These are phyloP conservation scores for Brachyhypopomus gauderio DNA, from an alignment of 2,113 vertebrate species.

Conservation along the genomic window DNA sequence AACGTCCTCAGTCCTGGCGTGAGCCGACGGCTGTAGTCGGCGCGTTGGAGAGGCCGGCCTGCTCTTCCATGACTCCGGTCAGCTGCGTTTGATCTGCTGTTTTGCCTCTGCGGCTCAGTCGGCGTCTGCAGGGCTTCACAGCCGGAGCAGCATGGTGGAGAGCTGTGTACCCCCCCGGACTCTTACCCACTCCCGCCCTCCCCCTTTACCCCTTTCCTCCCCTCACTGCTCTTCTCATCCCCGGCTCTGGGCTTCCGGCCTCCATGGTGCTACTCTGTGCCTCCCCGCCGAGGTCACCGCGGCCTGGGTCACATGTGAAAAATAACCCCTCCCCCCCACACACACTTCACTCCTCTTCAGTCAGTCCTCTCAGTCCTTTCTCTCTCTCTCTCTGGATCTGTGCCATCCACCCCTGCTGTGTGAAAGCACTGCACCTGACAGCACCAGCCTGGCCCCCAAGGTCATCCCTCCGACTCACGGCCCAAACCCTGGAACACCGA, in stretches of 20 bases:
- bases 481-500: constrained; percentile 26
- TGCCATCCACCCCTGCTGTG: constrained; percentile 47
- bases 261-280: constrained; percentile 38
- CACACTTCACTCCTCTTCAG: constrained; percentile 15
- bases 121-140: constrained; percentile 46
- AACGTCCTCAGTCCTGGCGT: neutral
- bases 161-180: constrained; percentile 29
- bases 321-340: constrained; percentile 23
- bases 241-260: constrained; percentile 42
- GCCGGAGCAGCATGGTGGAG: constrained; percentile 41
- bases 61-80: constrained; percentile 33
- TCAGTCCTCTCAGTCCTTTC: neutral
- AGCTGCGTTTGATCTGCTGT: constrained; percentile 55
- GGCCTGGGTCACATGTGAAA: constrained; percentile 50
- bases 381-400: constrained; percentile 25
- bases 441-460: constrained; percentile 36
- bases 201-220: constrained; percentile 27
- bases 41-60: constrained; percentile 20
- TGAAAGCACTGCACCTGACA: constrained; percentile 43
- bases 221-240: constrained; percentile 19
- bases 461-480: constrained; percentile 42
- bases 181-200: neutral
- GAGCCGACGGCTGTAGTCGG: constrained; percentile 41
- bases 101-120: constrained; percentile 45
- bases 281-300: constrained; percentile 53